A percentile compares a stretch with the other conserved stretches of the same genome.
Conservation (phyloP, 2,888 invertebrate species). For the Gymnoscelis rufifasciata region DNA sequence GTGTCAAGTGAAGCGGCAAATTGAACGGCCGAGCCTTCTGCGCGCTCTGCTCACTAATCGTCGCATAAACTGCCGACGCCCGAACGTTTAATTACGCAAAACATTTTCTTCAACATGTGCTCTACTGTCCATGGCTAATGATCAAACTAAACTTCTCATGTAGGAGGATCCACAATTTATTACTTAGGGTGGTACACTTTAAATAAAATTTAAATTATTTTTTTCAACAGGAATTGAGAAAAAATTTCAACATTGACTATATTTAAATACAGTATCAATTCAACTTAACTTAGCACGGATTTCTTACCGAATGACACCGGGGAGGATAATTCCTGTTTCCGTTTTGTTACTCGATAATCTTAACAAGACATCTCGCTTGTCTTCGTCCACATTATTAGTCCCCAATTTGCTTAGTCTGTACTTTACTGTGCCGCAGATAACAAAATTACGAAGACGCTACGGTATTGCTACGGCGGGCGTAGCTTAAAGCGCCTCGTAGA, state of each 20-base stretch:
- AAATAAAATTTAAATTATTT: too few relatives aligned
- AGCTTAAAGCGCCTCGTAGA: conserved; percentile 1
- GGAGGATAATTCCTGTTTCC: conserved; percentile 3
- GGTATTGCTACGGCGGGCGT: conserved; percentile 1
- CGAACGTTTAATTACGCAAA: conserved; percentile 71
- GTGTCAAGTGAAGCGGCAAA: conserved; percentile 80
- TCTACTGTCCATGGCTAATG: conserved; percentile 28
- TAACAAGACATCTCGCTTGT: conserved; percentile 4
- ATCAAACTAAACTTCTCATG: conserved; percentile 14
- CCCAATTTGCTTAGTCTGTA: not conserved
- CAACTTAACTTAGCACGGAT: conserved; percentile 8
- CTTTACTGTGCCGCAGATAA: not conserved
- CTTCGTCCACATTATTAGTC: conserved; percentile 10
- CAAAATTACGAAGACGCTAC: conserved; percentile 5
- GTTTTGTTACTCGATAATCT: conserved; percentile 6
- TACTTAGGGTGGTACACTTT: too few relatives aligned
- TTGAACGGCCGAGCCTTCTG: conserved; percentile 78
- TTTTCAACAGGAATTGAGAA: too few relatives aligned
- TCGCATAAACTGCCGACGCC: conserved; percentile 72
- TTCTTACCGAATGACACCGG: conserved; percentile 4
- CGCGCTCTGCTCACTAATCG: conserved; percentile 73
- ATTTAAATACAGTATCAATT: conserved; percentile 12
- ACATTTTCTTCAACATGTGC: conserved; percentile 52
- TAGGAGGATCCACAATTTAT: conserved; percentile 6
- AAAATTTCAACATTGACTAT: too few relatives aligned